These are phyloP conservation scores for Hololepta plana DNA, from an alignment of 2,888 invertebrate species.

Conservation along the genomic window DNA sequence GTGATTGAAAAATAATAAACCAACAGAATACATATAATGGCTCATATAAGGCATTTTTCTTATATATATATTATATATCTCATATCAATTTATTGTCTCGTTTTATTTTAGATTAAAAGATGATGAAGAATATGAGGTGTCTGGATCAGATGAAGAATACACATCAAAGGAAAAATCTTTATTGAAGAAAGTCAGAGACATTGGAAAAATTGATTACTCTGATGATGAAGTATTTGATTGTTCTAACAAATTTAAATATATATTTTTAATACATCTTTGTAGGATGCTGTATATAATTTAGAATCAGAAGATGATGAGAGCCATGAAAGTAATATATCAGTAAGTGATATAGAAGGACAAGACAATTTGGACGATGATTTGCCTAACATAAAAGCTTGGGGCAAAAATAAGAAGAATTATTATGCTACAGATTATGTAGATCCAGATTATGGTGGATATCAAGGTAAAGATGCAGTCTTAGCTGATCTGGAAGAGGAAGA, in stretches of 20 bases:
- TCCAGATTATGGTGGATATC: conserved; percentile 55
- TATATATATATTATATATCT: too few species aligned
- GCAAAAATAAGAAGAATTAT: conserved; percentile 56
- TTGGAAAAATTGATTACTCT: conserved; percentile 30
- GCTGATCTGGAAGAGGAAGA: conserved; percentile 72
- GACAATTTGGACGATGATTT: conserved; percentile 44
- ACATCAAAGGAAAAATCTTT: conserved; percentile 43
- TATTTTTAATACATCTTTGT: too few species aligned
- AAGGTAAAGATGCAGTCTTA: conserved; percentile 48
- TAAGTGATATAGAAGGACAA: conserved; percentile 63
- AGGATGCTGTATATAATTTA: too few species aligned
- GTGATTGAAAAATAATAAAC: too few species aligned
- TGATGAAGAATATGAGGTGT: conserved; percentile 42
- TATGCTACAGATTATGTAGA: conserved; percentile 83
- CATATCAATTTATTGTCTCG: too few species aligned
- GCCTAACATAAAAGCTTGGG: conserved; percentile 77
- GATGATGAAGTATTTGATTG: conserved; percentile 27
- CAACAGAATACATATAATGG: too few species aligned
- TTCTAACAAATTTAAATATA: background rate
- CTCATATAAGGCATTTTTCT: too few species aligned
- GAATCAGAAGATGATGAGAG: conserved; percentile 25
- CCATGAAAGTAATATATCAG: conserved; percentile 33
- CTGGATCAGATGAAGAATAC: conserved; percentile 58
- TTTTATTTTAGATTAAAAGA: too few species aligned
- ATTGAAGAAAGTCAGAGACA: conserved; percentile 40